Evolutionary conservation across 1,140 invertebrate genomes (phyloP).

Genomic region (Lepidostoma basale): DNA sequence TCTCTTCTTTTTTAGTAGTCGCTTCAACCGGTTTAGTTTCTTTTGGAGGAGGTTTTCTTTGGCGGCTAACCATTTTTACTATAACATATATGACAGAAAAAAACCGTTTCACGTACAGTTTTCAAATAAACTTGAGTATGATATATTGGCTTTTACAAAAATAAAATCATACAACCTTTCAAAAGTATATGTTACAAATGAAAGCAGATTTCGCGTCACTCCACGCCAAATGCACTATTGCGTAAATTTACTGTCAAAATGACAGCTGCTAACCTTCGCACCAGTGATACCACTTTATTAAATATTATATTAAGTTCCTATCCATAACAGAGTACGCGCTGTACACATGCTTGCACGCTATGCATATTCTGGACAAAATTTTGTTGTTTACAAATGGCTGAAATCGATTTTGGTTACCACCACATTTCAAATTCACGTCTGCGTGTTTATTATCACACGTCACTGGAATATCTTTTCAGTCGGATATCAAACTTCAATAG

Average conservation of each 20-base stretch:
- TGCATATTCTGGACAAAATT: conserved; percentile 15
- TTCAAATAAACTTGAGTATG: too few relatives aligned
- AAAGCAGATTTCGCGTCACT: too few relatives aligned
- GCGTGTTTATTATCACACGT: conserved; percentile 4
- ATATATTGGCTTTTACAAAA: too few relatives aligned
- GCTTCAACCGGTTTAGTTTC: background rate
- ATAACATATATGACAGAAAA: too few relatives aligned
- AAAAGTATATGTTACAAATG: too few relatives aligned
- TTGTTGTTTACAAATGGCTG: conserved; percentile 41
- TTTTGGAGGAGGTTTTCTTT: conserved; percentile 20
- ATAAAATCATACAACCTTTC: too few relatives aligned
- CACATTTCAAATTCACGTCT: conserved; percentile 24
- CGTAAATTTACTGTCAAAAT: conserved; percentile 1
- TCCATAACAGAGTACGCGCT: background rate
- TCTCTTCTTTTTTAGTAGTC: background rate
- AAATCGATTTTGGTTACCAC: conserved; percentile 35
- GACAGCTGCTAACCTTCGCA: background rate
- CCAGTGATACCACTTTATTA: background rate
- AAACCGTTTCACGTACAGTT: too few relatives aligned
- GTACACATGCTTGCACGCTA: background rate
- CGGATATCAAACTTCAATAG: background rate
- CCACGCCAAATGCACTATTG: background rate
- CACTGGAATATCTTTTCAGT: background rate
- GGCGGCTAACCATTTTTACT: conserved; percentile 13
- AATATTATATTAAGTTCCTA: background rate